Percentiles rank a stretch among this genome's conserved stretches.
phyloP scores from a whole-genome alignment of 2,113 vertebrate species.

The Thalassoma bifasciatum region DNA sequence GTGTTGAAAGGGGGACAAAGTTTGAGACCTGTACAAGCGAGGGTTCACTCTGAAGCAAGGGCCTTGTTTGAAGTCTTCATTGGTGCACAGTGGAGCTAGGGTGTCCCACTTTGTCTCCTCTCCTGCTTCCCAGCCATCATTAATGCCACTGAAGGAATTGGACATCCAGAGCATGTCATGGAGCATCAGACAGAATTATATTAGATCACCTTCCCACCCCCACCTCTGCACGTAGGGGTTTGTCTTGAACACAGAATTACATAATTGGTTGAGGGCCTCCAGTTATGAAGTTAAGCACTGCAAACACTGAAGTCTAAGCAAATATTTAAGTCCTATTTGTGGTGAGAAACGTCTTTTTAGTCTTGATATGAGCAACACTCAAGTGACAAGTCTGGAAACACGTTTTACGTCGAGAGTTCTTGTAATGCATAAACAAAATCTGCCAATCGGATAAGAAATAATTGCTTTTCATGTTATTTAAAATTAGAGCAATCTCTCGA shows the following conservation, averaged over 20 bases:
- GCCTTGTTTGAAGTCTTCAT: conserved; percentile 79
- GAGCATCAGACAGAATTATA: conserved; percentile 31
- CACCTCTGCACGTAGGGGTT: conserved; percentile 17
- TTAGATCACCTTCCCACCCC: conserved; percentile 23
- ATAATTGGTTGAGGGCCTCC: conserved; percentile 2
- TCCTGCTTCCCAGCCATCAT: conserved; percentile 55
- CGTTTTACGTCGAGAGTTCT: too few species aligned
- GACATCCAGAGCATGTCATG: conserved; percentile 21
- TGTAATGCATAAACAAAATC: too few species aligned
- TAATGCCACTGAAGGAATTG: conserved; percentile 46
- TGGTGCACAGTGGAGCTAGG: conserved; percentile 63
- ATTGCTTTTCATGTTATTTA: too few species aligned
- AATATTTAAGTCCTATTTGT: too few species aligned
- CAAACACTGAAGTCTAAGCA: too few species aligned
- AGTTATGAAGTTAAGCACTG: background rate
- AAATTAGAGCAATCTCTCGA: too few species aligned
- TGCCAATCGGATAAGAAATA: too few species aligned
- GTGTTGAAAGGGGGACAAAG: conserved; percentile 82
- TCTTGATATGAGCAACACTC: too few species aligned
- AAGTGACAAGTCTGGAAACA: too few species aligned
- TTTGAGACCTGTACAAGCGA: conserved; percentile 86
- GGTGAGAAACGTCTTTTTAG: too few species aligned
- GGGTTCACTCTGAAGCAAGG: conserved; percentile 76
- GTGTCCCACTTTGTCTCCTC: conserved; percentile 59
- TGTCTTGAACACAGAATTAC: conserved; percentile 14